phyloP scores from a whole-genome alignment of 2,888 invertebrate species.

The Xestia xanthographa region DNA sequence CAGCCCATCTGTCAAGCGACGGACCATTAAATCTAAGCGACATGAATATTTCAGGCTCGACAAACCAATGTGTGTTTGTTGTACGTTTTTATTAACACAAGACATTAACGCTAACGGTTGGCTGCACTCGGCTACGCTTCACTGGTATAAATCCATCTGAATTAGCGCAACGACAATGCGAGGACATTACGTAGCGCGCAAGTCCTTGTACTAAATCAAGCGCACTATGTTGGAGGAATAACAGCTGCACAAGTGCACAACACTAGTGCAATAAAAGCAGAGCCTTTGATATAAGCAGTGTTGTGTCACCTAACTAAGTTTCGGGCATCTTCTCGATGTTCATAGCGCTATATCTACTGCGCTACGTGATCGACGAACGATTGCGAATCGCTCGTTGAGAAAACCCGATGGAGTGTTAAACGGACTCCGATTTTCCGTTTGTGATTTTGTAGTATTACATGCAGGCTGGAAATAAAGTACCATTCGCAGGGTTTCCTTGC shows the following conservation, averaged over 20 bases:
- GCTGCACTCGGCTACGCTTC: constrained; percentile 72
- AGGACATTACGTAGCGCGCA: constrained; percentile 76
- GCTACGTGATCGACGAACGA: constrained; percentile 44
- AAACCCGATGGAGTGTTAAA: constrained; percentile 50
- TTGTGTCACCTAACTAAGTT: constrained; percentile 47
- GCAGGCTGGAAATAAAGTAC: constrained; percentile 34
- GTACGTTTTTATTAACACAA: constrained; percentile 77
- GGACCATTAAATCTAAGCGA: constrained; percentile 85
- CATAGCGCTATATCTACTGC: constrained; percentile 26
- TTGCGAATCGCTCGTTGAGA: constrained; percentile 36
- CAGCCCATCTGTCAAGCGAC: constrained; percentile 82
- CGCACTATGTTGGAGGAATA: constrained; percentile 71
- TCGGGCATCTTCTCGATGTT: constrained; percentile 28
- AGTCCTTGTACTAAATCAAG: constrained; percentile 81
- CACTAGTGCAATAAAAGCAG: constrained; percentile 60
- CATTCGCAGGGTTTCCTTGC: constrained; percentile 11
- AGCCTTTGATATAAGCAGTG: constrained; percentile 53
- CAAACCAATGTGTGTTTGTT: constrained; percentile 71
- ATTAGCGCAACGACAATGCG: constrained; percentile 80
- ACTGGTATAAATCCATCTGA: constrained; percentile 81
- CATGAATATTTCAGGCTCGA: constrained; percentile 80
- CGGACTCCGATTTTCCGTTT: constrained; percentile 41
- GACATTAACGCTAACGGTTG: constrained; percentile 73
- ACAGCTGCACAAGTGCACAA: constrained; percentile 61
- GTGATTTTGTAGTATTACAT: constrained; percentile 40